Conservation (phyloP, 2,888 invertebrate species). For the Drosophila lacicola region DNA sequence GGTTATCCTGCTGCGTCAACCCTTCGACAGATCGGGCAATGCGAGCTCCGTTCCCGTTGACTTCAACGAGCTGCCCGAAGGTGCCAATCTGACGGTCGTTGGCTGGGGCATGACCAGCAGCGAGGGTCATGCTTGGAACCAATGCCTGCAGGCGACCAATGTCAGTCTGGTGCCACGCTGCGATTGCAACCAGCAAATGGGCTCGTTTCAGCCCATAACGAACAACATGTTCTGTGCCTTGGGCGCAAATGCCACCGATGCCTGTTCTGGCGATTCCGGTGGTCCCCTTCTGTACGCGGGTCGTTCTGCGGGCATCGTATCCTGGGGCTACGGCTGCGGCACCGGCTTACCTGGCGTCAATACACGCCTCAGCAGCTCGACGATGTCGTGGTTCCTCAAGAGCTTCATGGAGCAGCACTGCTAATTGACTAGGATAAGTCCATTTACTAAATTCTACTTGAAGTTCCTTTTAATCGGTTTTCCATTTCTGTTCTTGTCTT, state of each 20-base stretch:
- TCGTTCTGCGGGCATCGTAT: slow-evolving; percentile 88
- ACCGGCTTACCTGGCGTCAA: slow-evolving; percentile 91
- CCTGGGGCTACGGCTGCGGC: slow-evolving; percentile 83
- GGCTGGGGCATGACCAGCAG: slow-evolving; percentile 65
- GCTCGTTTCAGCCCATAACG: slow-evolving; percentile 26
- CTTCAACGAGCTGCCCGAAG: slow-evolving; percentile 36
- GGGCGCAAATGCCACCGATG: slow-evolving; percentile 51
- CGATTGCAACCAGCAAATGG: slow-evolving; percentile 33
- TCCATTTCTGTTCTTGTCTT: neutral
- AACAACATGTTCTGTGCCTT: slow-evolving; percentile 73
- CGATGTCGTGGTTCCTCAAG: slow-evolving; percentile 42
- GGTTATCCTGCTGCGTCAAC: slow-evolving; percentile 39
- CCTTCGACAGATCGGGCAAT: slow-evolving; percentile 40
- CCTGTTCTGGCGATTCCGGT: slow-evolving; percentile 80
- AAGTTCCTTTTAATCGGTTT: neutral
- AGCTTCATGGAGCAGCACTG: slow-evolving; percentile 23
- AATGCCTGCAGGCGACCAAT: slow-evolving; percentile 52
- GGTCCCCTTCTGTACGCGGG: slow-evolving; percentile 65
- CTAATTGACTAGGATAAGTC: neutral
- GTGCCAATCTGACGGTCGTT: slow-evolving; percentile 48
- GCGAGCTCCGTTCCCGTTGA: slow-evolving; percentile 33
- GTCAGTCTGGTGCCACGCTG: slow-evolving; percentile 30
- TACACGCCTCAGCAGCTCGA: slow-evolving; percentile 86
- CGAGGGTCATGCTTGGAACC: slow-evolving; percentile 5
- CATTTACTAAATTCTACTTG: neutral